A percentile compares a stretch with the other conserved stretches of the same genome.
Evolutionary conservation across 2,797 vertebrate species (phyloP).

Genomic region (Xiphophorus birchmanni): DNA sequence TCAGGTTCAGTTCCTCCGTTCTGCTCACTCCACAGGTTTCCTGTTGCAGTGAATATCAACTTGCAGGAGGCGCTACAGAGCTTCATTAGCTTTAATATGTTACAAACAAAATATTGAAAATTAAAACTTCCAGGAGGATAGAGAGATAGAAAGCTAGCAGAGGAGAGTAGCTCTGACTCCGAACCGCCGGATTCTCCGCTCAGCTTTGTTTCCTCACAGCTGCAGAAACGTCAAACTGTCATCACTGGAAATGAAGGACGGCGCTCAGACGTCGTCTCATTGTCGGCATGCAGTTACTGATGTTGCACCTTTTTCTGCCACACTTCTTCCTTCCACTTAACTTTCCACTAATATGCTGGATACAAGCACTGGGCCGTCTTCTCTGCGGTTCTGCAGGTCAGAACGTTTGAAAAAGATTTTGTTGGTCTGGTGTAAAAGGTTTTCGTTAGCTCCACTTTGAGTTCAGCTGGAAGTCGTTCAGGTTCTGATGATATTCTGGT

Average conservation of each 20-base stretch:
- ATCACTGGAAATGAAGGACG: not conserved
- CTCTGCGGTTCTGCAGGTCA: not conserved
- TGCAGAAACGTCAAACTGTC: not conserved
- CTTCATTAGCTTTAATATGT: too few relatives aligned
- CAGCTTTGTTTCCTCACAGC: not conserved
- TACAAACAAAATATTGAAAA: not conserved
- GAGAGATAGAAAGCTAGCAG: not conserved
- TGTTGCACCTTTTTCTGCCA: not conserved
- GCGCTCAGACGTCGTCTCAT: not conserved
- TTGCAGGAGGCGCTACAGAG: too few relatives aligned
- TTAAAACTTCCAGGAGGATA: not conserved
- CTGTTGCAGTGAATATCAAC: not conserved
- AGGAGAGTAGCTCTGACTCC: not conserved
- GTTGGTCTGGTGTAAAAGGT: not conserved
- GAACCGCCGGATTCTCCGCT: not conserved
- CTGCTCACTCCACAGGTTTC: not conserved
- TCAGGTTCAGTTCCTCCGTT: not conserved
- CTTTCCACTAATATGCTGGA: not conserved
- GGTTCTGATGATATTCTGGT: not conserved
- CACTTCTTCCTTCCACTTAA: constrained; percentile 2
- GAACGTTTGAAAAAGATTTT: not conserved
- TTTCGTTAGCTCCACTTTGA: not conserved
- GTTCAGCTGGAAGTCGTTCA: not conserved
- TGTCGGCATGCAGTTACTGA: too few relatives aligned
- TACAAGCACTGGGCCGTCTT: not conserved